Conservation (phyloP, 2,888 invertebrate genomes). For the Patella caerulea region DNA sequence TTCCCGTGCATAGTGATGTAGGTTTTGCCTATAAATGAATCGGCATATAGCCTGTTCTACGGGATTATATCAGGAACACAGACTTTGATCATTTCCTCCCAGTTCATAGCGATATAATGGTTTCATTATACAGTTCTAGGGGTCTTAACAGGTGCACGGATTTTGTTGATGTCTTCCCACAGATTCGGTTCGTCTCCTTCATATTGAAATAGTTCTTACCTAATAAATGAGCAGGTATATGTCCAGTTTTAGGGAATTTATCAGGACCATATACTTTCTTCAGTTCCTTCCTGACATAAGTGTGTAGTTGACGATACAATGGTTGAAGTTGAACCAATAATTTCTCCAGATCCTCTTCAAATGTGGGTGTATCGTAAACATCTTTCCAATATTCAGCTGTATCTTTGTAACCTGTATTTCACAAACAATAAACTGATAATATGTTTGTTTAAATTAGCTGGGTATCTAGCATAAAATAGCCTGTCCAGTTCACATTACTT, state of each 20-base stretch:
- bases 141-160: too few relatives aligned
- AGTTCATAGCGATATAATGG: too few relatives aligned
- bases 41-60: too few relatives aligned
- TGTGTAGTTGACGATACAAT: conserved; percentile 85
- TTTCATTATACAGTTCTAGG: too few relatives aligned
- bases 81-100: too few relatives aligned
- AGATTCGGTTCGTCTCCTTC: too few relatives aligned
- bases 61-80: too few relatives aligned
- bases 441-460: background rate
- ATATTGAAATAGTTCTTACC: conserved; percentile 72
- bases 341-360: conserved; percentile 76
- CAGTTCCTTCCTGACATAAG: conserved; percentile 82
- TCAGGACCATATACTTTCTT: conserved; percentile 81
- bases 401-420: conserved; percentile 82
- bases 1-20: too few relatives aligned
- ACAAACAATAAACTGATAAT: background rate
- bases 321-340: conserved; percentile 77
- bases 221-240: conserved; percentile 86
- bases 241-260: conserved; percentile 77
- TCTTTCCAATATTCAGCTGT: conserved; percentile 87
- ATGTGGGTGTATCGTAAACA: conserved; percentile 54
- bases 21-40: too few relatives aligned
- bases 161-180: too few relatives aligned
- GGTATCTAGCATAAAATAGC: too few relatives aligned
- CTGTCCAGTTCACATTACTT: too few relatives aligned